Evolutionary conservation across 2,797 vertebrate genomes (phyloP), one percentile per base, ranked within the genome.

Genomic region (Hafferia zeledoni): DNA sequence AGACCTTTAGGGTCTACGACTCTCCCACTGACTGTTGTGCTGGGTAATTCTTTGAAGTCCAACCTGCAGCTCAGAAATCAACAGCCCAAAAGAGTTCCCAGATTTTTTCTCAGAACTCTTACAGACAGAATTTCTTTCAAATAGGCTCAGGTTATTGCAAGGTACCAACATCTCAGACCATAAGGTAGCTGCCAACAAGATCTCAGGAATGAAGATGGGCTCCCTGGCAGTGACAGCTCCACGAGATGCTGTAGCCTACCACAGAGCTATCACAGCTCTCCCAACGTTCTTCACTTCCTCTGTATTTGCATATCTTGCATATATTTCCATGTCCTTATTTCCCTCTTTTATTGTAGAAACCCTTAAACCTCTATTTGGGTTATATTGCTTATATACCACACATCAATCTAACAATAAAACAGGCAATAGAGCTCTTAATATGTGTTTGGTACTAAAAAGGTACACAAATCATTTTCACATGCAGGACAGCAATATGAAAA

Each of bases 311-410:
- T 86, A 39, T 47, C 41, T 60, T 86, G 63, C 79, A 83, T 64
- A 37, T 37, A 84, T 92, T 57, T 90, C 20, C 63, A 72, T 50
- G n/a, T 7, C 10, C 6, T 85, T 43, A 59, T 57, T 65, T 74
- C 35, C 39, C 9, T 39, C 35, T 59, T 80, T 55, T 33, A 23
- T 4, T 67, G 46, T 10, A 71, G 20, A 80, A 50, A 33, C 12
- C 41, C 10, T 74, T 50, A 43, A 83, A 23, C 20, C 9, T 50
- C 3, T 46, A 44, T 64, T 44, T 30, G 31, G 7, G 27, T 87
- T 56, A 13, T 39, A 44, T 18, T 0, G 0, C 43, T 50, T 1
- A 0, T 35, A 50, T 9, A 50, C 5, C 17, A 49, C 47, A 10
- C 12, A 37, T 28, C 19, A 28, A 37, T 28, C 44, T 50, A 80